Evolutionary conservation across 2,113 vertebrate species (phyloP).

Genomic region (Cygnus buccinator): DNA sequence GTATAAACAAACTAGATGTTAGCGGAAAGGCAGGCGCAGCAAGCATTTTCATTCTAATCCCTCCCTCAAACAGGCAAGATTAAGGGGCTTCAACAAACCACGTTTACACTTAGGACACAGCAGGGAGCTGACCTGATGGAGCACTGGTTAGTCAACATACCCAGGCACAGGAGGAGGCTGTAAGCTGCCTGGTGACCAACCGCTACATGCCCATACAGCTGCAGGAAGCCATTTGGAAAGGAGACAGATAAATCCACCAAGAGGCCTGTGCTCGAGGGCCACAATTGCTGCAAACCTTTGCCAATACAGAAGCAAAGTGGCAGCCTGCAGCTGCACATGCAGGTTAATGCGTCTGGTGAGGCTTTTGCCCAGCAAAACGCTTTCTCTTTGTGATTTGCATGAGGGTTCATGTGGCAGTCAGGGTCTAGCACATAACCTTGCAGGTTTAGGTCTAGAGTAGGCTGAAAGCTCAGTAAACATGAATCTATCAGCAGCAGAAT

Average conservation of each 20-base stretch:
- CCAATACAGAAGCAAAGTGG: neutral
- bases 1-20: neutral
- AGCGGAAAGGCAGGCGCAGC: neutral
- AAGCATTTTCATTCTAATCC: neutral
- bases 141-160: rapidly evolving
- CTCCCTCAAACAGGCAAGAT: neutral
- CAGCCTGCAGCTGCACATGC: neutral
- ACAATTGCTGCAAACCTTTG: neutral
- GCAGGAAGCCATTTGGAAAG: neutral
- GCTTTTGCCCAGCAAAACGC: neutral
- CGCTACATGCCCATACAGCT: neutral
- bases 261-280: neutral
- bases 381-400: neutral
- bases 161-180: neutral
- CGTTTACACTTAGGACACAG: rapidly evolving
- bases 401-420: rapidly evolving
- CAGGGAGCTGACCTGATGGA: neutral
- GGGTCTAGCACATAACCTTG: neutral
- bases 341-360: neutral
- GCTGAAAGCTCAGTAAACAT: neutral
- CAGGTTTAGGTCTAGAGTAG: neutral
- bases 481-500: neutral
- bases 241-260: neutral
- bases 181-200: neutral
- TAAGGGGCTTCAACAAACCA: neutral